These are phyloP conservation scores for Hypselothyrea guttata DNA, from an alignment of 2,888 invertebrate species.

Conservation along the genomic window DNA sequence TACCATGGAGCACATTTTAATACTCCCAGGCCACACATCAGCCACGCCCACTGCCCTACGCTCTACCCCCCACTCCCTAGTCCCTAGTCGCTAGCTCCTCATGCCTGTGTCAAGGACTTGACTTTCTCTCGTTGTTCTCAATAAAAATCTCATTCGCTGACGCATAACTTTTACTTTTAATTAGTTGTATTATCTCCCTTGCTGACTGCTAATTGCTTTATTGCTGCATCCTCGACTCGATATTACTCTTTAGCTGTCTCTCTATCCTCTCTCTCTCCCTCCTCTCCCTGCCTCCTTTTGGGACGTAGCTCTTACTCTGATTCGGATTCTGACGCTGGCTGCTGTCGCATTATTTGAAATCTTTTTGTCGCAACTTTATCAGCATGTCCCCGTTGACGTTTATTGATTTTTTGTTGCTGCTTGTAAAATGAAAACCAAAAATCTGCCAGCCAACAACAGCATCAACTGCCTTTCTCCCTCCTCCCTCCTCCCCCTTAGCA, in stretches of 20 bases:
- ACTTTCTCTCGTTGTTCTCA: slow-evolving; percentile 47
- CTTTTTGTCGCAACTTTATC: slow-evolving; percentile 75
- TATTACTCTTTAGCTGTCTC: background rate
- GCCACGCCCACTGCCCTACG: slow-evolving; percentile 18
- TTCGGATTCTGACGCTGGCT: slow-evolving; percentile 34
- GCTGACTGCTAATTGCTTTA: slow-evolving; percentile 73
- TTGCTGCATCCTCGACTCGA: slow-evolving; percentile 47
- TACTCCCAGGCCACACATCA: slow-evolving; percentile 60
- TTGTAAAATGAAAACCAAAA: slow-evolving; percentile 68
- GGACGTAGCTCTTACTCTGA: slow-evolving; percentile 4
- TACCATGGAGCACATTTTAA: slow-evolving; percentile 54
- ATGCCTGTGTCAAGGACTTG: slow-evolving; percentile 21
- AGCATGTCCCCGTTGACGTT: slow-evolving; percentile 69
- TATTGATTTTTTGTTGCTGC: slow-evolving; percentile 61
- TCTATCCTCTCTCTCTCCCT: slow-evolving; percentile 3
- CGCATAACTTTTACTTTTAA: slow-evolving; percentile 77
- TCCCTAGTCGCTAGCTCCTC: background rate
- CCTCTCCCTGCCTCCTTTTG: no score
- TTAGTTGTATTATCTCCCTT: slow-evolving; percentile 76
- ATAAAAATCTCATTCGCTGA: slow-evolving; percentile 76
- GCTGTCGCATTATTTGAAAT: slow-evolving; percentile 58
- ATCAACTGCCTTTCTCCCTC: slow-evolving; percentile 9
- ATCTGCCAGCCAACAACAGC: slow-evolving; percentile 42
- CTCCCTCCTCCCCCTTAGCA: slow-evolving; percentile 53
- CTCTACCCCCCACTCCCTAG: no score